Evolutionary conservation across 2,113 vertebrate genomes (phyloP).

Genomic region (Sceloporus undulatus): DNA sequence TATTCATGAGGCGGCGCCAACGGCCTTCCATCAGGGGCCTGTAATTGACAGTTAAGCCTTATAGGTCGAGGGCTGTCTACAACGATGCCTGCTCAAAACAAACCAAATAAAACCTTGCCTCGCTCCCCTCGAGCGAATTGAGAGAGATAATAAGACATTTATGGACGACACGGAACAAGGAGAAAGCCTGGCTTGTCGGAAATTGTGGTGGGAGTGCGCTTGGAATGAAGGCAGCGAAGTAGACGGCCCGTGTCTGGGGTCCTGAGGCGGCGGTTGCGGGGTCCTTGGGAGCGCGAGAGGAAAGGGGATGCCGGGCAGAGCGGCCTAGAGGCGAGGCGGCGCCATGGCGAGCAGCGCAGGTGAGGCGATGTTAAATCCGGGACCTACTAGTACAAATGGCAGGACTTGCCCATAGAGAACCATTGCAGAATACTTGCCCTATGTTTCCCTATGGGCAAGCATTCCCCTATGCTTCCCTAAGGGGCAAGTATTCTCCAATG

Average conservation of each 20-base stretch:
- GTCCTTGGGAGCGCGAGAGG: conserved; percentile 11
- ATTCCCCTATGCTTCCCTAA: too few species aligned
- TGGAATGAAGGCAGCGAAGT: not conserved
- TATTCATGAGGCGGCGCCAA: not conserved
- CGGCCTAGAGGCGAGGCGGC: not conserved
- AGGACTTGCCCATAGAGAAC: too few species aligned
- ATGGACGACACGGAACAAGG: fast-evolving
- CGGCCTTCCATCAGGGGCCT: not conserved
- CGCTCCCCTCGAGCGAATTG: too few species aligned
- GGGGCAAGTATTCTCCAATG: too few species aligned
- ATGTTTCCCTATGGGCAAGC: too few species aligned
- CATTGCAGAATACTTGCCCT: not conserved
- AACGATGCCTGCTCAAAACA: conserved; percentile 10
- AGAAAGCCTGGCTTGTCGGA: not conserved
- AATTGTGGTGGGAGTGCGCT: too few species aligned
- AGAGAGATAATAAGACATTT: too few species aligned
- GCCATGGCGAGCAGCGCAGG: conserved; percentile 31
- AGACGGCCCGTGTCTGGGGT: not conserved
- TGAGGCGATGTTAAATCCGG: not conserved
- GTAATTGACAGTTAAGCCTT: fast-evolving
- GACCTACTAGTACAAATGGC: not conserved
- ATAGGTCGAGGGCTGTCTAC: not conserved
- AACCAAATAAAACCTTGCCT: too few species aligned
- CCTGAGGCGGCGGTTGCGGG: conserved; percentile 14
- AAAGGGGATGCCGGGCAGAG: not conserved